Conservation (phyloP, 2,797 vertebrate genomes). For the Bufotes viridis region DNA sequence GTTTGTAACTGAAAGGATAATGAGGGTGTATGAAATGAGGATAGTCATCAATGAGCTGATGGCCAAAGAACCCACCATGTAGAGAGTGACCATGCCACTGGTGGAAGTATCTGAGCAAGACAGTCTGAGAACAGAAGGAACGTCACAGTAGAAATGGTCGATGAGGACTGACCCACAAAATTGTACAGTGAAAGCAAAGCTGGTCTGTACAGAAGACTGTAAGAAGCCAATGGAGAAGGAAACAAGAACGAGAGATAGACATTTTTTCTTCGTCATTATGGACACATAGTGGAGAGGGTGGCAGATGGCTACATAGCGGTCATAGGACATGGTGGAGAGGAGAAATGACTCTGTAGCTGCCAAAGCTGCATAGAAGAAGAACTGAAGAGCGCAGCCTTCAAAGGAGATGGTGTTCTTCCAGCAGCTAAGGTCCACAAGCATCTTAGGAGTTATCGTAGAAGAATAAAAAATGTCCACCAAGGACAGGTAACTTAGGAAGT, state of each 20-base stretch:
- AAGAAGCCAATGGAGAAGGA: constrained; percentile 13
- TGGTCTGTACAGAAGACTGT: constrained; percentile 9
- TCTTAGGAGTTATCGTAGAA: constrained; percentile 65
- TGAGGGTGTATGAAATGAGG: constrained; percentile 62
- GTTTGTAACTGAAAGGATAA: constrained; percentile 61
- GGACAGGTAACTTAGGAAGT: constrained; percentile 65
- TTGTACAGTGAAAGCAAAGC: constrained; percentile 57
- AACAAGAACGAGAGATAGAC: constrained; percentile 54
- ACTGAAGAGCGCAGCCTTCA: constrained; percentile 65
- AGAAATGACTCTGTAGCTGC: constrained; percentile 61
- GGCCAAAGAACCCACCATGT: constrained; percentile 23
- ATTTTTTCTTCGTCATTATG: constrained; percentile 61
- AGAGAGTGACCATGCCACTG: constrained; percentile 48
- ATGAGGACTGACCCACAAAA: constrained; percentile 58
- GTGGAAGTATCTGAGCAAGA: constrained; percentile 59
- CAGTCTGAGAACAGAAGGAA: constrained; percentile 62
- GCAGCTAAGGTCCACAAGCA: constrained; percentile 62
- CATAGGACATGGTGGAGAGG: constrained; percentile 64
- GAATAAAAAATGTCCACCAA: constrained; percentile 66
- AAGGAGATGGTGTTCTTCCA: constrained; percentile 65
- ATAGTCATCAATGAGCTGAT: constrained; percentile 61
- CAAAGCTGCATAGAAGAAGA: constrained; percentile 62
- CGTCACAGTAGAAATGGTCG: constrained; percentile 68
- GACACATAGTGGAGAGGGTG: constrained; percentile 64
- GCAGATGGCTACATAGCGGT: constrained; percentile 67